A percentile compares a stretch with the other conserved stretches of the same genome.
Evolutionary conservation across 2,888 invertebrate species (phyloP).

Genomic region (Lasius fuliginosus): DNA sequence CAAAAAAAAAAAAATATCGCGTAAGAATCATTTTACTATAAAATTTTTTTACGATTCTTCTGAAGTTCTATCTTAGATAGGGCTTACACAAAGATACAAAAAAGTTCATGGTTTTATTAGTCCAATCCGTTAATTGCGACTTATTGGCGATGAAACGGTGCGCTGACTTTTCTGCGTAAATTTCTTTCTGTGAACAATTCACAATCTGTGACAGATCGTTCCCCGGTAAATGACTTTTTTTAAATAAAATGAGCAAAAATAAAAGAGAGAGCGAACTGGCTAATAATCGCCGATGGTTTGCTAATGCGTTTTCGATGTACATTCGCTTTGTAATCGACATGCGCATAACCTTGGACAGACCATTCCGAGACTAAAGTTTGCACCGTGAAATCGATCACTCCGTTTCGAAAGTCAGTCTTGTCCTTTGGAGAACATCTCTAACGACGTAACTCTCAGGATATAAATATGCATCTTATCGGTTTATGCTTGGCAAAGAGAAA

Average conservation of each 20-base stretch:
- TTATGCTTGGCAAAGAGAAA: not conserved
- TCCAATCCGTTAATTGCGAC: not conserved
- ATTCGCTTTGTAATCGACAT: slow-evolving; percentile 75
- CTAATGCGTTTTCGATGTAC: slow-evolving; percentile 80
- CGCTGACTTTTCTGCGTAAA: not conserved
- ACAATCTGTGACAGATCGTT: not conserved
- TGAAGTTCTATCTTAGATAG: not conserved
- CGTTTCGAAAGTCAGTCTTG: slow-evolving; percentile 31
- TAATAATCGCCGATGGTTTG: slow-evolving; percentile 59
- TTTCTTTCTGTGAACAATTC: not conserved
- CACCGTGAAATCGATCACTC: slow-evolving; percentile 46
- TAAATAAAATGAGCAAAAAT: not conserved
- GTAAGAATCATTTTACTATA: not conserved
- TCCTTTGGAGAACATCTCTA: slow-evolving; percentile 33
- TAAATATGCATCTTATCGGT: slow-evolving; percentile 33
- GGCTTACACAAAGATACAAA: not conserved
- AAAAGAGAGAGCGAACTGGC: not conserved
- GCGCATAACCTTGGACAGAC: slow-evolving; percentile 49
- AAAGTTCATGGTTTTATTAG: not conserved
- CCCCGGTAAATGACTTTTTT: not conserved
- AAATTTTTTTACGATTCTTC: not conserved
- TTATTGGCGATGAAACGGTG: not conserved
- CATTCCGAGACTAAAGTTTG: slow-evolving; percentile 54
- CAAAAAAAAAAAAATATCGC: not conserved
- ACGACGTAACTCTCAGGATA: slow-evolving; percentile 14